Evolutionary conservation across 2,113 vertebrate genomes (phyloP).

Genomic region (Poicephalus meyeri): DNA sequence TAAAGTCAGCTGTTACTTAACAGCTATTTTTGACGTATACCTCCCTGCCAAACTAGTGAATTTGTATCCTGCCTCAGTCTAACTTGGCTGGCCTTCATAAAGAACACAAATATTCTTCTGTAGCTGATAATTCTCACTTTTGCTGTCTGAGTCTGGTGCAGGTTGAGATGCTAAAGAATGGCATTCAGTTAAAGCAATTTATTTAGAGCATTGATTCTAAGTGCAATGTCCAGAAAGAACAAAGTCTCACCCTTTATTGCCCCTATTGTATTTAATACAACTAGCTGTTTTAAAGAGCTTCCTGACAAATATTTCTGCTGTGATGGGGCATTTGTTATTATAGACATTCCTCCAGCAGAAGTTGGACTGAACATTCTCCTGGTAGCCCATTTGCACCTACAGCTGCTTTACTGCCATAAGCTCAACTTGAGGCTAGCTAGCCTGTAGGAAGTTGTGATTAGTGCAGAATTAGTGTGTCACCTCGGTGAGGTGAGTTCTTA

Average conservation of each 20-base stretch:
- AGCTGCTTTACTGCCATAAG: not conserved
- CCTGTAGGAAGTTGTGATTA: not conserved
- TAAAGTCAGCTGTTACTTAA: not conserved
- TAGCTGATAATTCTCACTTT: not conserved
- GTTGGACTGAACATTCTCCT: not conserved
- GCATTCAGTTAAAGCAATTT: not conserved
- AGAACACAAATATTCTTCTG: not conserved
- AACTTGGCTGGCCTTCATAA: not conserved
- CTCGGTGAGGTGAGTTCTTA: not conserved
- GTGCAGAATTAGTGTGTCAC: not conserved
- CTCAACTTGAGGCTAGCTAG: not conserved
- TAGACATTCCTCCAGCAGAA: conserved; percentile 13
- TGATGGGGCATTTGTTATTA: conserved; percentile 7
- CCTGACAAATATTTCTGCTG: conserved; percentile 48
- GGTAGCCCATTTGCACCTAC: conserved; percentile 8
- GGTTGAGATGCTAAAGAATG: not conserved
- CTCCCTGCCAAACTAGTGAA: not conserved
- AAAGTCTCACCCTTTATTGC: not conserved
- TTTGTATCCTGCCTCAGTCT: not conserved
- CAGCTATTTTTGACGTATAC: not conserved
- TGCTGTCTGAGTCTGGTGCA: not conserved
- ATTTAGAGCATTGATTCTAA: not conserved
- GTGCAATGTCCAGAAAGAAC: not conserved
- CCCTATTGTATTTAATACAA: not conserved
- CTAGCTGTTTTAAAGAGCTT: not conserved